A percentile compares a stretch with the other conserved stretches of the same genome.
phyloP scores from a whole-genome alignment of 2,797 vertebrate genomes.

The Chaenodraco wilsoni region DNA sequence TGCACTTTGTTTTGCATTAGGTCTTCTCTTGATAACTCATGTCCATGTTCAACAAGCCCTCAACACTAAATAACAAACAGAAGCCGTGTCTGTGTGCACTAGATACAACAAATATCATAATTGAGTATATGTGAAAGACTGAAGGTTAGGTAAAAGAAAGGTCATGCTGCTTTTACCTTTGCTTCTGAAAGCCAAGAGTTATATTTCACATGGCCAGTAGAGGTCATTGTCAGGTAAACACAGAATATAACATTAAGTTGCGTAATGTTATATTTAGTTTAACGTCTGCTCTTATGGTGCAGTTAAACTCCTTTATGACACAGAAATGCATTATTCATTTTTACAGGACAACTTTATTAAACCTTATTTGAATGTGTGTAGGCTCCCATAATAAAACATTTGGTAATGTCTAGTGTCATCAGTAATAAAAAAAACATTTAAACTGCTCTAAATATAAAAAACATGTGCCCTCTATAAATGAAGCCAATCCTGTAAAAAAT shows the following conservation, averaged over 20 bases:
- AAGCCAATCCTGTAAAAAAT: slow-evolving; percentile 10
- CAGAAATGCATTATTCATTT: background rate
- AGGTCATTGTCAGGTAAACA: no score
- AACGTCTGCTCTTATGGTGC: background rate
- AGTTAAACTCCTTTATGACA: background rate
- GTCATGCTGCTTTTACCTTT: no score
- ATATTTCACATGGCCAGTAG: no score
- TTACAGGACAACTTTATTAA: background rate
- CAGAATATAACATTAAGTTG: no score
- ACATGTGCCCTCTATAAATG: background rate
- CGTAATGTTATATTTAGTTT: background rate
- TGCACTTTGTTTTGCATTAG: background rate
- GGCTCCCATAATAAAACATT: background rate
- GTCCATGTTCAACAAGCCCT: background rate
- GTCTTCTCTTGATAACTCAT: background rate
- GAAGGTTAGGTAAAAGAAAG: no score
- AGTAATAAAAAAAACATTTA: slow-evolving; percentile 3
- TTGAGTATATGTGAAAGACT: no score
- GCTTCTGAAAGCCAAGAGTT: no score
- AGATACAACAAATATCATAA: no score
- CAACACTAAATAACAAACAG: background rate
- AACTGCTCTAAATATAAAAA: slow-evolving; percentile 1
- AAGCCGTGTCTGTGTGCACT: no score
- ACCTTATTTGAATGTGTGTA: background rate
- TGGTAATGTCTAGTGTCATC: background rate